These are phyloP conservation scores for Busseola fusca DNA, from an alignment of 2,888 invertebrate genomes.

Conservation along the genomic window DNA sequence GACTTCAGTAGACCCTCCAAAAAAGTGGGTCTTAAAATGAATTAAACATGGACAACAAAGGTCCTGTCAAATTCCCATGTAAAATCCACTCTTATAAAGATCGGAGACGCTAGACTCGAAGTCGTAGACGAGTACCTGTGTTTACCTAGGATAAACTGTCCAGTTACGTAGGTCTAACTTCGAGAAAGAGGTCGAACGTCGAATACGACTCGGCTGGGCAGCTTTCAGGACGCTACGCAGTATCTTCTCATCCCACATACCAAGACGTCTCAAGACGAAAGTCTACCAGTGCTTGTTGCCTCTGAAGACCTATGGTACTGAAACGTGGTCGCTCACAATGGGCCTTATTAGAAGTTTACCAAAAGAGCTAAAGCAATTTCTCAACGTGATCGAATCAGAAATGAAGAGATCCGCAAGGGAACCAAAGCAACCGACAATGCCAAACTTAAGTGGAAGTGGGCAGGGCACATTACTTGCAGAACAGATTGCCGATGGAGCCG, in stretches of 20 bases:
- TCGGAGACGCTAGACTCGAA: too few relatives aligned
- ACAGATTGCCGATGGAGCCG: neutral
- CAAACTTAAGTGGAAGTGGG: too few relatives aligned
- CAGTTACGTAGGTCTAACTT: neutral
- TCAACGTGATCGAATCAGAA: neutral
- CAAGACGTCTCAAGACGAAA: neutral
- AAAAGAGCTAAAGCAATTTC: neutral
- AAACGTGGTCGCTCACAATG: neutral
- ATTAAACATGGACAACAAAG: neutral
- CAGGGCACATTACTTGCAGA: too few relatives aligned
- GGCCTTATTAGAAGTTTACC: neutral
- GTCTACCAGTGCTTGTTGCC: neutral
- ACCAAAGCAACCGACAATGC: too few relatives aligned
- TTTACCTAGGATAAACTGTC: too few relatives aligned
- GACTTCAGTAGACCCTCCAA: neutral
- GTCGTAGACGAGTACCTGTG: too few relatives aligned
- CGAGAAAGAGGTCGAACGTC: too few relatives aligned
- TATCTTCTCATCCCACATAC: neutral
- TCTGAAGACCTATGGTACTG: neutral
- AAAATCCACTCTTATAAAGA: too few relatives aligned
- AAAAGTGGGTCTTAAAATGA: neutral
- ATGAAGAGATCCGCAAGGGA: too few relatives aligned
- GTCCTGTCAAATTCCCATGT: too few relatives aligned
- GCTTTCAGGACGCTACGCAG: neutral
- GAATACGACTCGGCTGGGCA: neutral